These are phyloP conservation scores for Xestia xanthographa DNA, from an alignment of 2,888 invertebrate genomes.

Conservation along the genomic window DNA sequence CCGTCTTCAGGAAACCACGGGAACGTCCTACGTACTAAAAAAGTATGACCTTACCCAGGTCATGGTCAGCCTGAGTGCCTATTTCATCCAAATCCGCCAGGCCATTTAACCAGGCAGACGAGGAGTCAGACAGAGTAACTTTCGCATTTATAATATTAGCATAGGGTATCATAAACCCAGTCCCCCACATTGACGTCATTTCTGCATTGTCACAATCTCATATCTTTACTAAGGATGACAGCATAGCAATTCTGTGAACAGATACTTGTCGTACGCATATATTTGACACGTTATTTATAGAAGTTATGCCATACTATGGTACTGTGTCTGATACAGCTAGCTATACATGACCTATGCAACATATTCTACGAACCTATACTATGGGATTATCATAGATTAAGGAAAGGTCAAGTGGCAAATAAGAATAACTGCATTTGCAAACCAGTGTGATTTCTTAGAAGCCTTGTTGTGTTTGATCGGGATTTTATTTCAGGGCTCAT, in stretches of 20 bases:
- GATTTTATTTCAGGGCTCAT: neutral
- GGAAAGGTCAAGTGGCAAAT: neutral
- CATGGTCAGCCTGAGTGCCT: neutral
- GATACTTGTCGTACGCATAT: constrained; percentile 47
- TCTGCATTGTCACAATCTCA: constrained; percentile 42
- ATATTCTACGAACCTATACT: neutral
- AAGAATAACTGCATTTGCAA: neutral
- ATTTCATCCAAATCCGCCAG: neutral
- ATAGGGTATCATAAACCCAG: constrained; percentile 7
- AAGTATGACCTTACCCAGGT: too few relatives aligned
- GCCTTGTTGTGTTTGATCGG: neutral
- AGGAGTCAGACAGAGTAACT: neutral
- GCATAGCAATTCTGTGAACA: constrained; percentile 53
- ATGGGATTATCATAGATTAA: neutral
- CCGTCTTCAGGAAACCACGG: neutral
- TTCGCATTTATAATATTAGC: neutral
- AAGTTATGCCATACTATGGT: constrained; percentile 47
- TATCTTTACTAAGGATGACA: constrained; percentile 54
- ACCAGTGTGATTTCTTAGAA: neutral
- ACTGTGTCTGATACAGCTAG: neutral
- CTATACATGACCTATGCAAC: constrained; percentile 12
- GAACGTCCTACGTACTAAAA: neutral
- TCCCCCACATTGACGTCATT: constrained; percentile 28
- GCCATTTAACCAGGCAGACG: neutral
- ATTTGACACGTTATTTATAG: constrained; percentile 63